Evolutionary conservation across 2,888 invertebrate genomes (phyloP), one percentile per base, ranked within the genome.

Genomic region (Sesia bembeciformis): DNA sequence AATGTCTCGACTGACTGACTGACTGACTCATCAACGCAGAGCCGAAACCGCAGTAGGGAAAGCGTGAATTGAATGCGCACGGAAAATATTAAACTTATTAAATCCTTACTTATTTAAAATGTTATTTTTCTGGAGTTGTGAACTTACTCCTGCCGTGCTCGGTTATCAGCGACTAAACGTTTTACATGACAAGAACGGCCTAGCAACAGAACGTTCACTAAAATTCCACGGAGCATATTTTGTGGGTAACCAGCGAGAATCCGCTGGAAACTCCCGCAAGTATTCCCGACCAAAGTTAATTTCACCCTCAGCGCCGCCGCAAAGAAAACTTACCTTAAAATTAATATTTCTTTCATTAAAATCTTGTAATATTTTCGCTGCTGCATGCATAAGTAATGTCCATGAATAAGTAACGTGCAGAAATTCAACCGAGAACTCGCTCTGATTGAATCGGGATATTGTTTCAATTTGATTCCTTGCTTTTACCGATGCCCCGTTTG

Each of bases 291-390:
- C 70, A 66, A 84, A 84, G 81, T 85, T 83, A 80, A 85, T 84
- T 81, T 74, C 74, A 74, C 77, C 73, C 67, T 65, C 76, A 73
- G 64, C 72, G 68, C 69, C 67, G 72, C 75, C 81, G 78, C 85
- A 79, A 84, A 84, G 87, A 84, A 85, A 88, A 88, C 89, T 89
- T 85, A 81, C 85, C 81, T 78, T 74, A 78, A 88, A 90, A 88
- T 89, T 90, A 90, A 89, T 89, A 90, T 90, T 90, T 90, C 90
- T 90, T 90, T 90, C 90, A 90, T 90, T 90, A 90, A 90, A 89
- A 89, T 81, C 86, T 88, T 90, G 90, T 90, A 90, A 90, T 90
- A 88, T 90, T 90, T 90, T 84, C 84, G 75, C 81, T 84, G 89
- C 90, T 90, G 90, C 87, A 90, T 90, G 90, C 90, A 90, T 90